phyloP scores from a whole-genome alignment of 2,888 invertebrate species.

The Sesia bembeciformis region DNA sequence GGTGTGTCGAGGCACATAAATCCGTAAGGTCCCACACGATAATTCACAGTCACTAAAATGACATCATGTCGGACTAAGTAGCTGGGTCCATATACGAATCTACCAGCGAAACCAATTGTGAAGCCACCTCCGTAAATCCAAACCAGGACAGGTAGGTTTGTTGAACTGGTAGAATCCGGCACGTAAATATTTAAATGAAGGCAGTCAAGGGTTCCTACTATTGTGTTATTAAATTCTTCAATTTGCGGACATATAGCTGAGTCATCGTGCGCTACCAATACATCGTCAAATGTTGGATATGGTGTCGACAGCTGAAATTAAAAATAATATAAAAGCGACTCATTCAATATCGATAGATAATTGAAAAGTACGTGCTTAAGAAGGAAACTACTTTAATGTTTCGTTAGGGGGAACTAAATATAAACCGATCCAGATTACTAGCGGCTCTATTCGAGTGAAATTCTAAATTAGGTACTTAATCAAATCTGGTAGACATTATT shows the following conservation, averaged over 20 bases:
- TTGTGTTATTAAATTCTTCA: conserved; percentile 15
- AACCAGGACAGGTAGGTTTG: conserved; percentile 33
- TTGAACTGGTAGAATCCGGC: conserved; percentile 26
- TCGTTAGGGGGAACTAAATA: no score
- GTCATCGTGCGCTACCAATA: conserved; percentile 39
- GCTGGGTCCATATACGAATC: conserved; percentile 27
- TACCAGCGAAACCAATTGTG: conserved; percentile 21
- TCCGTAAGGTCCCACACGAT: conserved; percentile 42
- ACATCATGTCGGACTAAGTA: conserved; percentile 35
- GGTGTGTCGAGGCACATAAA: conserved; percentile 41
- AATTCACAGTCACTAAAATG: conserved; percentile 41
- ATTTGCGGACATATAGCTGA: conserved; percentile 37
- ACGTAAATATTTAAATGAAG: conserved; percentile 38
- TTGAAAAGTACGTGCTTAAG: no score
- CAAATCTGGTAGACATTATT: no score
- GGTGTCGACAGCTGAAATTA: conserved; percentile 26
- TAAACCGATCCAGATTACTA: no score
- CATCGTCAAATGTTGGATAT: conserved; percentile 23
- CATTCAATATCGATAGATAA: no score
- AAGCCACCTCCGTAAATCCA: conserved; percentile 41
- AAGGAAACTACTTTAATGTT: no score
- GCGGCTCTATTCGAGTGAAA: no score
- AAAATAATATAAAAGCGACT: not conserved
- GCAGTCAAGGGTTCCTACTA: conserved; percentile 31
- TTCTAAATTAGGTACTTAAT: no score